These are phyloP conservation scores for Shinisaurus crocodilurus DNA, from an alignment of 2,113 vertebrate species.

Conservation along the genomic window DNA sequence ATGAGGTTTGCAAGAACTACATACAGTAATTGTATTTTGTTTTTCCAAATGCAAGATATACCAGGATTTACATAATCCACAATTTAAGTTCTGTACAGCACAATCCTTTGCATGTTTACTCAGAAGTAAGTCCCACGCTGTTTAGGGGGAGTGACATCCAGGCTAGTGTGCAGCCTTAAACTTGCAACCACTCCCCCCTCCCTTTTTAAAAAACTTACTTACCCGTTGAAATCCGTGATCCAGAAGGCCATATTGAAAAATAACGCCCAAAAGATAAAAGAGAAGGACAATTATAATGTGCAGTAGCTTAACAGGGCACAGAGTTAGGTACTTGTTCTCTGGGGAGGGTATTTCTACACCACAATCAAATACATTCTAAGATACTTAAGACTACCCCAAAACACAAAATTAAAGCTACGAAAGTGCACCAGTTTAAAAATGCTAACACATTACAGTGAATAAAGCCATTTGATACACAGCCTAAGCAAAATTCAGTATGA, in stretches of 20 bases:
- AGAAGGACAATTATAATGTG: slow-evolving; percentile 42
- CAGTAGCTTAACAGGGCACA: background rate
- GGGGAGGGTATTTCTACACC: background rate
- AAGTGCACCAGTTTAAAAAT: background rate
- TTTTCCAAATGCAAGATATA: background rate
- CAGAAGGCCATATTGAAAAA: slow-evolving; percentile 5
- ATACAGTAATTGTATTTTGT: background rate
- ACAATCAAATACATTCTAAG: background rate
- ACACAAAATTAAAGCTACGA: background rate
- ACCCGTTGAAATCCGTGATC: slow-evolving; percentile 34
- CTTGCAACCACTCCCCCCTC: background rate
- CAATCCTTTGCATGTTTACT: background rate
- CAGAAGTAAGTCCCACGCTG: background rate
- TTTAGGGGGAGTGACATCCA: background rate
- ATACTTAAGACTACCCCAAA: background rate
- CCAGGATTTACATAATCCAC: background rate
- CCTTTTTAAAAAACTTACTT: no score
- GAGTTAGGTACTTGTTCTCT: background rate
- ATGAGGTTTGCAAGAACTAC: background rate
- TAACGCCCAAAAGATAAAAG: slow-evolving; percentile 34
- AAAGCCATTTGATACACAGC: background rate
- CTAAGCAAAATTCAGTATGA: background rate
- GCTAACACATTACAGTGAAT: no score
- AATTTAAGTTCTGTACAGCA: background rate
- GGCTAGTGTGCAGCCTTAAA: background rate